Evolutionary conservation across 2,113 vertebrate genomes (phyloP), one percentile per base, ranked within the genome.

Genomic region (Cyanoramphus novaezelandiae): DNA sequence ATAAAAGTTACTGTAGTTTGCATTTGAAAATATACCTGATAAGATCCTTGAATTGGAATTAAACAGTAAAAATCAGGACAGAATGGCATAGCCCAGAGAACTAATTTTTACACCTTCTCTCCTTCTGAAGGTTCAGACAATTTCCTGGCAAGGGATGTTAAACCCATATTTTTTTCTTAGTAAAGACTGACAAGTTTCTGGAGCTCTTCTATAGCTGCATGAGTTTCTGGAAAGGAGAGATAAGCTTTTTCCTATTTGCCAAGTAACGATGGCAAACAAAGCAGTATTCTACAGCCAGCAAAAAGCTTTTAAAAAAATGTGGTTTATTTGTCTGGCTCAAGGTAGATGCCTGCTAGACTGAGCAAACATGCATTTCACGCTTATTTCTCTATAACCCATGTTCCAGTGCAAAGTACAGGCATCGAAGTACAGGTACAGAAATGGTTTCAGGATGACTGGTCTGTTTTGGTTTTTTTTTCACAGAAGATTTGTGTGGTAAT

Each of bases 181-280:
- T 69, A 60, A 80, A 94, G 47, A 77, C 86, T 97, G 95, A 95
- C 95, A 92, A 95, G 63, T 95, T 96, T 95, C 76, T 96, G 95
- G 95, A 95, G 35, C 86, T 93, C 29, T 71, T 89, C 79, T 92
- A 84, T 95, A 93, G 86, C 91, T 53, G 35, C 57, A 76, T 11
- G 94, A 85, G 44, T 95, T 97, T 93, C 95, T 96, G 95, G 79
- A 70, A 95, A 95, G 44, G 80, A 69, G 76, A 96, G 96, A 97
- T 97, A 97, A 97, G 94, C 91, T 17, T 20, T 90, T 90, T 96
- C 55, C 91, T 95, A 70, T 92, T 92, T 93, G 80, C 82, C 91
- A 93, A 96, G 93, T 87, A 94, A 90, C 62, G 78, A 86, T 57
- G 74, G 91, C 95, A 96, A 96, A 95, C 90, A 96, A 93, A 94